Evolutionary conservation across 2,797 vertebrate species (phyloP), one percentile per base, ranked within the genome.

Genomic region (Leontopithecus rosalia): DNA sequence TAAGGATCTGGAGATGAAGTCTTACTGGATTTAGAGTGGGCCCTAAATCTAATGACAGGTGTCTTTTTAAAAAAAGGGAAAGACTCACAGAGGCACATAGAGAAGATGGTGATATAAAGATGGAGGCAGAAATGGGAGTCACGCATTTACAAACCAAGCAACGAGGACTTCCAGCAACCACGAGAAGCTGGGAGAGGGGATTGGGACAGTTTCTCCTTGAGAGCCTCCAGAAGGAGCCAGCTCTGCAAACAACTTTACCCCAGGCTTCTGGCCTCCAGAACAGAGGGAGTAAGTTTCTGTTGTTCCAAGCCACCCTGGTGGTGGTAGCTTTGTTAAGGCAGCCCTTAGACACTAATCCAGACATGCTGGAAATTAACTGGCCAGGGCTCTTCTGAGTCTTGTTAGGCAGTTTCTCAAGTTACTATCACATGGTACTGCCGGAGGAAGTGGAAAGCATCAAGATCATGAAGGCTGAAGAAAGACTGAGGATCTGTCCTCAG

Each of bases 1-100:
- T 90, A 79, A 90, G 82, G 15, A 58, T 84, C 77, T 90, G 82
- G 48, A 77, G 48, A 64, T 64, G 43, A 91, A 50, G 39, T 77
- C 26, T 2, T 82, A 39, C 4, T 76, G 48, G 33, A 81, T 82
- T 79, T 82, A 90, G 57, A 30, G 24, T 73, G 20, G 57, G 7
- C 11, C 76, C 11, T 81, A 81, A 91, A 12, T 72, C 30, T 77
- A 77, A 11, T 26, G 26, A 46, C 15, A 43, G 22, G 10, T 72
- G 5, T 77, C 28, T 28, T 55, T 70, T 4, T n/a, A 48, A 57
- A 57, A 86, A 24, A 46, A 81, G 67, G 64, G 20, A 57, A 80
- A 73, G 67, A 13, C 7, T 26, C 14, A 33, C 17, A 76, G 52
- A 82, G 28, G 15, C 39, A 73, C 58, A 64, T 7, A n/a, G 33